Conservation (phyloP, 2,888 invertebrate species). For the Orthosia gothica region DNA sequence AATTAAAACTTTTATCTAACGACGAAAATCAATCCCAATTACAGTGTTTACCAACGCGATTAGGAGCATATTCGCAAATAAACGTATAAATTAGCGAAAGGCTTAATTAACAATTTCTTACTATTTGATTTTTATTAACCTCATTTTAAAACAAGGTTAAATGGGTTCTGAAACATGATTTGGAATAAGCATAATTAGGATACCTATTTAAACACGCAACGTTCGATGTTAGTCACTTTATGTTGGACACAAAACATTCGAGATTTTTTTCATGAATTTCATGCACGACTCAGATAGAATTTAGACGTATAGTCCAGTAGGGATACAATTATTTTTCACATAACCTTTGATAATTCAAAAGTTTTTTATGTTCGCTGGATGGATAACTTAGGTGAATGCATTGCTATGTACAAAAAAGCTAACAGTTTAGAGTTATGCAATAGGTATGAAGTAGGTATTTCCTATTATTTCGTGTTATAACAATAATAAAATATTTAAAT, state of each 20-base stretch:
- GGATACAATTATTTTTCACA: too few relatives aligned
- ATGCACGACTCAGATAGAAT: not conserved
- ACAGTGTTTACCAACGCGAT: slow-evolving; percentile 4
- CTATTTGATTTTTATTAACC: not conserved
- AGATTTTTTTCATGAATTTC: not conserved
- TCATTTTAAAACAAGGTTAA: not conserved
- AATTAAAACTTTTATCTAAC: slow-evolving; percentile 14
- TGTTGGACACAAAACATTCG: not conserved
- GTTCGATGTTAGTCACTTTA: not conserved
- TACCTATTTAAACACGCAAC: not conserved
- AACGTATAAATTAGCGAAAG: not conserved
- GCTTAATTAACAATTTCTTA: too few relatives aligned
- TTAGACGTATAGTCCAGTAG: too few relatives aligned
- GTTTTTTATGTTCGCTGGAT: too few relatives aligned
- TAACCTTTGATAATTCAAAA: too few relatives aligned
- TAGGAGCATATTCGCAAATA: slow-evolving; percentile 1
- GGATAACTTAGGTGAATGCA: too few relatives aligned
- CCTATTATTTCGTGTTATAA: too few relatives aligned
- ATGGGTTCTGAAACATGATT: not conserved
- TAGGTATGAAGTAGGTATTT: too few relatives aligned
- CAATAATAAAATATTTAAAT: too few relatives aligned
- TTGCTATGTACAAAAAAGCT: too few relatives aligned
- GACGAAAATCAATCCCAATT: slow-evolving; percentile 16
- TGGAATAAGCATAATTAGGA: not conserved
- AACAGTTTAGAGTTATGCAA: too few relatives aligned